Evolutionary conservation across 64 coral and sea anemone species (phyloP), one percentile per base, ranked within the genome.

Genomic region (Montipora capricornis): DNA sequence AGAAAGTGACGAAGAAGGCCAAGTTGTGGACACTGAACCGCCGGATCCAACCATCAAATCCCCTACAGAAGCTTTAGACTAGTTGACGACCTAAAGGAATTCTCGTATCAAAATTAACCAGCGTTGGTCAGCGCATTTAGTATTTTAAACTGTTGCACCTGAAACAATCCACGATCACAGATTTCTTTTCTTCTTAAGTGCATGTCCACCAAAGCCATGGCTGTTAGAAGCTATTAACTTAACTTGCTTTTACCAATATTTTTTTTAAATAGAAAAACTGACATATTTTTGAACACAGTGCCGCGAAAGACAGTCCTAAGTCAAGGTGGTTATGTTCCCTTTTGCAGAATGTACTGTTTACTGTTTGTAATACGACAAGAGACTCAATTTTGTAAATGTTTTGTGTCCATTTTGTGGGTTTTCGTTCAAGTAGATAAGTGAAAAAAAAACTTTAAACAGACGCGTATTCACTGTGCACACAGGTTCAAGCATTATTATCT

Each of bases 401-500:
- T 66, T 58, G n/a, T 83, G 80, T 83, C 80, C 80, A 83, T 51
- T 61, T 83, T 83, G 80, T 59, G 29, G 61, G 80, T 83, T 83
- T 83, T 83, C 44, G 80, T 66, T 83, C 80, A 83, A 83, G 80
- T 83, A 83, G 64, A 83, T 6, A 24, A 74, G n/a, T 74, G 44
- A 74, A 0, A 74, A 74, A 74, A 16, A 82, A 61, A 58, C 49
- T 82, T 82, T 82, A 82, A 82, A 52, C 79, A 55, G 47, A 82
- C 48, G 48, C 58, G 79, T 82, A 82, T 82, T 82, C 79, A 82
- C 58, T 82, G 79, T 82, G 79, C 79, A 52, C 58, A 82, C 58
- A 82, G 79, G 79, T 55, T 82, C 79, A 82, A 82, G 79, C 79
- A 58, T 82, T 82, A 82, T 82, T 82, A 82, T 82, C 79, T 82